These are phyloP conservation scores for Gulo gulo DNA, from an alignment of 2,113 vertebrate species.

Conservation along the genomic window DNA sequence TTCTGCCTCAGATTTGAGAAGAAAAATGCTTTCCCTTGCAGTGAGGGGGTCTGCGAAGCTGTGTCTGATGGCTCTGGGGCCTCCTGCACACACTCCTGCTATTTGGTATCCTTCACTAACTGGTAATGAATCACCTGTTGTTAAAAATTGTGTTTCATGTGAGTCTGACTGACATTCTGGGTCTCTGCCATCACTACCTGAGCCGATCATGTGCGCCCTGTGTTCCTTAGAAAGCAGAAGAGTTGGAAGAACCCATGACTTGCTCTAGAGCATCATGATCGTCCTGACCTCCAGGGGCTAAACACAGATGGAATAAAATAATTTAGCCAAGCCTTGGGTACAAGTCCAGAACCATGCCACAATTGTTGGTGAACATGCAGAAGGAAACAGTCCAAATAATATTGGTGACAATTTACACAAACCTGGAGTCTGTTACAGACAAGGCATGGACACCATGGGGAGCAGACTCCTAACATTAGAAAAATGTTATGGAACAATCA, in stretches of 20 bases:
- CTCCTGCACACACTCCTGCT: too few relatives aligned
- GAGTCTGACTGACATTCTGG: neutral
- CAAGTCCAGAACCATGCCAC: neutral
- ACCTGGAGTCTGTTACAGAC: neutral
- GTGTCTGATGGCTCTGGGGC: too few relatives aligned
- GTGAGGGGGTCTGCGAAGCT: too few relatives aligned
- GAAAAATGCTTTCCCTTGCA: too few relatives aligned
- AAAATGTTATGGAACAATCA: neutral
- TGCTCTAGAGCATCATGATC: neutral
- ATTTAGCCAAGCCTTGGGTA: neutral
- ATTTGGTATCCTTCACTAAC: too few relatives aligned
- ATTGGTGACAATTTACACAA: too few relatives aligned
- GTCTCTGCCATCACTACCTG: neutral
- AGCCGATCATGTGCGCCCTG: neutral
- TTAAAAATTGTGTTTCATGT: neutral
- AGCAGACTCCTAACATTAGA: neutral
- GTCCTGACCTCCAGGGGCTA: neutral
- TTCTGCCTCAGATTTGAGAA: too few relatives aligned
- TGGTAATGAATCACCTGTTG: too few relatives aligned
- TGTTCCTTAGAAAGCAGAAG: neutral
- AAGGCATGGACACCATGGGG: neutral
- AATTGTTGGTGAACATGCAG: neutral
- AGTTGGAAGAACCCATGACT: neutral
- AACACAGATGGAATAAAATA: neutral
- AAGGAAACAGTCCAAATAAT: neutral